A percentile compares a stretch with the other conserved stretches of the same genome.
Evolutionary conservation across 2,888 invertebrate genomes (phyloP).

Genomic region (Norana najaformis): DNA sequence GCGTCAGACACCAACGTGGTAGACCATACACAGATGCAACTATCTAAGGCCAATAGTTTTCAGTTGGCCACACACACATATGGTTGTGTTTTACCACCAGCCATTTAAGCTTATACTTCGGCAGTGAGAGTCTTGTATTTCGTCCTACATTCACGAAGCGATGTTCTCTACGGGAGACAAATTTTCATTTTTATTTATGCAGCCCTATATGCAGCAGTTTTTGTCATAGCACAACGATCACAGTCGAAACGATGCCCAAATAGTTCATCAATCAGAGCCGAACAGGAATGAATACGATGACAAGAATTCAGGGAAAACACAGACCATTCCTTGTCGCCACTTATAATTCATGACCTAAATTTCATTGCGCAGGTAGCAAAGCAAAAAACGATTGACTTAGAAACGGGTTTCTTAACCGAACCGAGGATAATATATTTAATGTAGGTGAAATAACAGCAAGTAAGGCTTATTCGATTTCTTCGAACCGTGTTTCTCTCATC

Average conservation of each 20-base stretch:
- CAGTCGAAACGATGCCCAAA: neutral
- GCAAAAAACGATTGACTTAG: neutral
- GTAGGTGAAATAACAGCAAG: neutral
- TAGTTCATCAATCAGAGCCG: neutral
- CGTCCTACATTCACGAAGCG: too few species aligned
- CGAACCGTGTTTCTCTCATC: neutral
- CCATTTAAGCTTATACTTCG: too few species aligned
- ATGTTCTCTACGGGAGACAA: too few species aligned
- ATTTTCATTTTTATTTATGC: too few species aligned
- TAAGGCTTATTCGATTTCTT: neutral
- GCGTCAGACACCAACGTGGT: too few species aligned
- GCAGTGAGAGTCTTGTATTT: too few species aligned
- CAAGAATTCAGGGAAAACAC: neutral
- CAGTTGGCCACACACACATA: too few species aligned
- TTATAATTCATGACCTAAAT: neutral
- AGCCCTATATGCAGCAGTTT: too few species aligned
- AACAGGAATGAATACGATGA: neutral
- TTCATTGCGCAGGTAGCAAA: neutral
- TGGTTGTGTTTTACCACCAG: too few species aligned
- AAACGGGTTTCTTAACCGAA: neutral
- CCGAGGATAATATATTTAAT: neutral
- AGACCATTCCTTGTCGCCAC: neutral
- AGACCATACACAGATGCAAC: too few species aligned
- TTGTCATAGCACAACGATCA: neutral
- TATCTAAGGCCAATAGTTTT: too few species aligned